phyloP scores from a whole-genome alignment of 2,888 invertebrate species.

The Tenthredo amoena region DNA sequence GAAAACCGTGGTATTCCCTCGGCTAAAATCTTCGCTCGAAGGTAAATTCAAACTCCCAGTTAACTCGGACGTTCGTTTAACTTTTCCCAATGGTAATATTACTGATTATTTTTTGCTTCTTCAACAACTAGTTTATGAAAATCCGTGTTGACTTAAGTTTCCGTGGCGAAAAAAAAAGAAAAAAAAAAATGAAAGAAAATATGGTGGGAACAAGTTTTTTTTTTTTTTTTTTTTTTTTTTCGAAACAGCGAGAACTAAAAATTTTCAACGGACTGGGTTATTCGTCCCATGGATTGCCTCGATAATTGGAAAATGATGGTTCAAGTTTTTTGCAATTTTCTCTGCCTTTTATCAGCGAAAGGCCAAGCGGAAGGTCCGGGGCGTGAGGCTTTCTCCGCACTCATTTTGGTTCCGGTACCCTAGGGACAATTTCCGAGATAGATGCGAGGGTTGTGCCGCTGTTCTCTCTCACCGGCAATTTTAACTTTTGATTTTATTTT shows the following conservation, averaged over 20 bases:
- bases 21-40: neutral
- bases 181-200: no score
- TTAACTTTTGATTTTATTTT: slow-evolving; percentile 51
- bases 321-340: slow-evolving; percentile 4
- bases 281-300: neutral
- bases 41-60: slow-evolving; percentile 12
- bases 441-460: slow-evolving; percentile 41
- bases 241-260: no score
- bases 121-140: neutral
- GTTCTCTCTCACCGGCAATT: slow-evolving; percentile 33
- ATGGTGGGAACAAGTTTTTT: no score
- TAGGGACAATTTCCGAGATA: slow-evolving; percentile 48
- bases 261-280: neutral
- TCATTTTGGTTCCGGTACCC: slow-evolving; percentile 50
- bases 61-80: neutral
- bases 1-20: neutral
- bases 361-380: slow-evolving; percentile 5
- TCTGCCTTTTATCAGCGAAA: neutral
- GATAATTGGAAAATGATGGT: slow-evolving; percentile 17
- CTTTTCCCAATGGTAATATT: slow-evolving; percentile 1
- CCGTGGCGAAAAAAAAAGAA: no score
- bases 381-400: slow-evolving; percentile 36
- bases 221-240: no score
- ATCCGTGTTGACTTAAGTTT: no score
- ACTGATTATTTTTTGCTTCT: neutral